Evolutionary conservation across 2,113 vertebrate genomes (phyloP).

Genomic region (Ranitomeya imitator): DNA sequence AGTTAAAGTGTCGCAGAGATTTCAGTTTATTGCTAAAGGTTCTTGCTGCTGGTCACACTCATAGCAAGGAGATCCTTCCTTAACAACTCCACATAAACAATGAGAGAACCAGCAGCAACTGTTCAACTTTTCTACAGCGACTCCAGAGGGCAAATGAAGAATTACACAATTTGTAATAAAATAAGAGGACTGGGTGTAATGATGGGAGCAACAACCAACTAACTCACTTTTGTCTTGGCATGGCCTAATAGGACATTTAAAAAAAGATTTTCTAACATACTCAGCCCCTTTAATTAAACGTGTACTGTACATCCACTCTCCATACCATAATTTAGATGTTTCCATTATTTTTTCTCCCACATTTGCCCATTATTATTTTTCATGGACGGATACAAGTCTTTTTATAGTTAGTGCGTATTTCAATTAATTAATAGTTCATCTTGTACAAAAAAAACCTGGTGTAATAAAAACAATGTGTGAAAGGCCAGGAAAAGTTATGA

Average conservation of each 20-base stretch:
- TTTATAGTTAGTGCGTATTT: background rate
- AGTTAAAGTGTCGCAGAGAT: background rate
- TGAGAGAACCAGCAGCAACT: no score
- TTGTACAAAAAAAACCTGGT: background rate
- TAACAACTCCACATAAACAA: no score
- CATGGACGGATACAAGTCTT: background rate
- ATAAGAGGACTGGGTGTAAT: background rate
- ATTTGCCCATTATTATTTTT: background rate
- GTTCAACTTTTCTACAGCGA: background rate
- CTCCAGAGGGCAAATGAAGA: background rate
- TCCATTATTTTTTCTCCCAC: background rate
- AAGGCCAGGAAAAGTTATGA: slow-evolving; percentile 18
- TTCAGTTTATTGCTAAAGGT: background rate
- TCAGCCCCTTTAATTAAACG: no score
- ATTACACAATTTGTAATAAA: background rate
- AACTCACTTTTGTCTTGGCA: background rate
- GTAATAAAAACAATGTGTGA: slow-evolving; percentile 44
- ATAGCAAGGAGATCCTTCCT: no score
- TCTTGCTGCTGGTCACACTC: no score
- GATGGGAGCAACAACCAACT: background rate
- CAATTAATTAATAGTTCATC: background rate
- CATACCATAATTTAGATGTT: background rate
- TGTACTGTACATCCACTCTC: no score
- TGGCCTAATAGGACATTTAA: background rate
- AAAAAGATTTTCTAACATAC: no score